Conservation (phyloP, 2,113 vertebrate genomes). For the Embiotoca jacksoni region DNA sequence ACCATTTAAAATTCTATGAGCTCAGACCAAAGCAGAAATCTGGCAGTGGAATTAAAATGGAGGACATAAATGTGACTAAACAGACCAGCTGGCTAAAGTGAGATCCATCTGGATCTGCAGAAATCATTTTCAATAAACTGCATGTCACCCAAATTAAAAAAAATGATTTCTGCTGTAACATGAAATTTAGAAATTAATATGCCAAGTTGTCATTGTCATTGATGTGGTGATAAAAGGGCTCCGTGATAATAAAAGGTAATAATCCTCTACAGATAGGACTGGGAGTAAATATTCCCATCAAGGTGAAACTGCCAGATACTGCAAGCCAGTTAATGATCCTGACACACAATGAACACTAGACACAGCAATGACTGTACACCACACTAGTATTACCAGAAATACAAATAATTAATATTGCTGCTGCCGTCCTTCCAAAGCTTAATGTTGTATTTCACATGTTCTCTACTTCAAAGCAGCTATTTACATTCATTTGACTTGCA, state of each 20-base stretch:
- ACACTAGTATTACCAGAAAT: too few relatives aligned
- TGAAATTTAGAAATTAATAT: constrained; percentile 26
- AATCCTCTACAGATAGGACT: constrained; percentile 14
- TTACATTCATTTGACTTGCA: background rate
- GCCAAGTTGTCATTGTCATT: constrained; percentile 37
- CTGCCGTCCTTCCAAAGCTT: background rate
- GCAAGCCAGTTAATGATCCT: background rate
- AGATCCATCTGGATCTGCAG: constrained; percentile 36
- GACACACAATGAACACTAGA: background rate
- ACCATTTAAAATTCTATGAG: background rate
- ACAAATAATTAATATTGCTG: background rate
- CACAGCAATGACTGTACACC: background rate
- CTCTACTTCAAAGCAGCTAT: background rate
- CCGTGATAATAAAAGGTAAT: constrained; percentile 22
- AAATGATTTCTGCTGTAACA: constrained; percentile 49
- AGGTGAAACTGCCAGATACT: constrained; percentile 9
- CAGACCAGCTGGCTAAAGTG: constrained; percentile 14
- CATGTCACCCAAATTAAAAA: constrained; percentile 6
- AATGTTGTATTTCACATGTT: background rate
- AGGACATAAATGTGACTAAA: constrained; percentile 40
- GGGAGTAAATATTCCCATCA: constrained; percentile 14
- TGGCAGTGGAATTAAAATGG: constrained; percentile 23
- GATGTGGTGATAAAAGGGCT: constrained; percentile 36
- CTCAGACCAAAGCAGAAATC: constrained; percentile 16
- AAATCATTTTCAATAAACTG: constrained; percentile 33